Conservation (phyloP, 2,113 vertebrate genomes). For the Otolemur garnettii region DNA sequence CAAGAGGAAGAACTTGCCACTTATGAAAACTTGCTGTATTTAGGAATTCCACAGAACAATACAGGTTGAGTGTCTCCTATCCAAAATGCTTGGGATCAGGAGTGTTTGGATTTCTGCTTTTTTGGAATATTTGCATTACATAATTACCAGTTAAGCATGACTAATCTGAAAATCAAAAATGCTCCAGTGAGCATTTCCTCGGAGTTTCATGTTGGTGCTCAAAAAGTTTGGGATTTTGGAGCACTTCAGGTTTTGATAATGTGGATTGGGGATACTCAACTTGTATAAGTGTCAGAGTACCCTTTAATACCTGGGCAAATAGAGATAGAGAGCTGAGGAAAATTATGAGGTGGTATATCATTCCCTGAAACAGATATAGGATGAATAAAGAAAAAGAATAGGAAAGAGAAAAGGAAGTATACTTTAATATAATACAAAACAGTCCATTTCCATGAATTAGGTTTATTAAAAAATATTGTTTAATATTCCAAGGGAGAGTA, state of each 20-base stretch:
- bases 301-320: not conserved
- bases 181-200: not conserved
- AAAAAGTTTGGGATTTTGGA: not conserved
- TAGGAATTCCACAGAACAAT: not conserved
- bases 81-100: not conserved
- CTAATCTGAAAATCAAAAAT: not conserved
- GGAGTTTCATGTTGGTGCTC: not conserved
- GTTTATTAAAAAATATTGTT: slow-evolving; percentile 37
- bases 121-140: not conserved
- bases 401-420: slow-evolving; percentile 8
- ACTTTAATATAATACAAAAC: not conserved
- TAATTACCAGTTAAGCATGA: not conserved
- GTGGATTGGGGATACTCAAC: not conserved
- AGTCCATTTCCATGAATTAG: not conserved
- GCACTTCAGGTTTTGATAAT: not conserved
- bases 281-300: not conserved
- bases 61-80: not conserved
- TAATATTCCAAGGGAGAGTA: not conserved
- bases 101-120: not conserved
- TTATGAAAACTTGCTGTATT: not conserved
- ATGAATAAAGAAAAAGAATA: not conserved
- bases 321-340: not conserved
- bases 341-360: not conserved
- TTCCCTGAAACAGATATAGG: slow-evolving; percentile 15
- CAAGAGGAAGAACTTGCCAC: slow-evolving; percentile 26